Percentiles rank a stretch among this genome's conserved stretches.
Conservation (phyloP, 1,140 invertebrate genomes). For the Melipona quadrifasciata region DNA sequence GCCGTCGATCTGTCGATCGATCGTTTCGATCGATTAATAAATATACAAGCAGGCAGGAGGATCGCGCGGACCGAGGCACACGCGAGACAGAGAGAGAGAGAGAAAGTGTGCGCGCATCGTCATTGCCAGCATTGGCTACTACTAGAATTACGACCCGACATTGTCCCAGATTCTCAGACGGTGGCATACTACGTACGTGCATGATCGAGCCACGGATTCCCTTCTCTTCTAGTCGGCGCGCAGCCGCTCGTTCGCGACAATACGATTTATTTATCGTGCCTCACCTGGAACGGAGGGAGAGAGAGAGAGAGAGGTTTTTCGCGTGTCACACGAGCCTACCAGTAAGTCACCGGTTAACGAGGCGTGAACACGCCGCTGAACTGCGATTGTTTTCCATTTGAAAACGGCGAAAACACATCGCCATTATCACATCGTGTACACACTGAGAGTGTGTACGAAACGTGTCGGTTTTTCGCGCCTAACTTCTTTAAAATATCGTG, state of each 20-base stretch:
- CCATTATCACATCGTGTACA: too few species aligned
- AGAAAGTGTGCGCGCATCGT: not conserved
- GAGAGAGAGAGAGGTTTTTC: not conserved
- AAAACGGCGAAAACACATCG: not conserved
- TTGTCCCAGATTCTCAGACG: conserved; percentile 64
- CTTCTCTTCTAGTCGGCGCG: conserved; percentile 41
- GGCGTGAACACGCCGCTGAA: conserved; percentile 34
- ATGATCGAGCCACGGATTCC: conserved; percentile 38
- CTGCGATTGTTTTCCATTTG: conserved; percentile 41
- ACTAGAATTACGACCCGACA: conserved; percentile 66
- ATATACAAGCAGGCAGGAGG: conserved; percentile 34
- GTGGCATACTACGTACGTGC: conserved; percentile 4
- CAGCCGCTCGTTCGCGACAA: conserved; percentile 28
- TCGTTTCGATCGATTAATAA: conserved; percentile 60
- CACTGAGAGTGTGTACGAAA: too few species aligned
- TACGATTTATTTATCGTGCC: conserved; percentile 37
- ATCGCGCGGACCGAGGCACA: conserved; percentile 20
- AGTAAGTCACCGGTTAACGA: conserved; percentile 43
- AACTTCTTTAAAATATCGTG: too few species aligned
- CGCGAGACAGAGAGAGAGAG: too few species aligned
- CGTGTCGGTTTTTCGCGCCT: too few species aligned
- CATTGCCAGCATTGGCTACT: conserved; percentile 49
- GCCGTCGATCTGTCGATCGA: conserved; percentile 48
- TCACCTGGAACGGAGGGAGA: not conserved
- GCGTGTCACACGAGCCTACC: not conserved